These are phyloP conservation scores for Sarotherodon lohbergeri DNA, from an alignment of 2,113 vertebrate genomes.

Conservation along the genomic window DNA sequence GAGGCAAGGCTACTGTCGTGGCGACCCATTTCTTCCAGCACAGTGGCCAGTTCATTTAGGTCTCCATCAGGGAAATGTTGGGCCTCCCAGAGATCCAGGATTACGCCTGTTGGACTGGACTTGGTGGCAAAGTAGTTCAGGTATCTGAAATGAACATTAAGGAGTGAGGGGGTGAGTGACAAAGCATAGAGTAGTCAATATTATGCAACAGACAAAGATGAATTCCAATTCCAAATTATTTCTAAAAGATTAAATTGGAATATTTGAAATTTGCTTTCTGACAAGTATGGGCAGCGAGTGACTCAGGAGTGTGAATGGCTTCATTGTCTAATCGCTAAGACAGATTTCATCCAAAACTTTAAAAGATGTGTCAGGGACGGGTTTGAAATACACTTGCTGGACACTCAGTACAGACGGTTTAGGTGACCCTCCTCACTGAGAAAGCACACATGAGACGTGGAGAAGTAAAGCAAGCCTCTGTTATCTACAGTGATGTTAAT, in stretches of 20 bases:
- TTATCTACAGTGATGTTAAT: background rate
- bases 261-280: background rate
- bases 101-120: constrained; percentile 90
- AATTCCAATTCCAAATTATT: background rate
- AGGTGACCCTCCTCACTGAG: background rate
- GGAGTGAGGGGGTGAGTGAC: background rate
- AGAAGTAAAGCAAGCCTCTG: background rate
- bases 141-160: constrained; percentile 73
- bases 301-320: background rate
- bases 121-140: constrained; percentile 97
- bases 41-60: constrained; percentile 86
- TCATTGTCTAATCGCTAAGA: background rate
- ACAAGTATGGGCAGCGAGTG: background rate
- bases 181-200: background rate
- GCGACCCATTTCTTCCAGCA: constrained; percentile 94
- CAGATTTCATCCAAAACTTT: background rate
- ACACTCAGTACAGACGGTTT: background rate
- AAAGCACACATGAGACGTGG: background rate
- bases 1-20: constrained; percentile 80
- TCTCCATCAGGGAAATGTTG: constrained; percentile 95
- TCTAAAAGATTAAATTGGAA: background rate
- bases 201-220: background rate
- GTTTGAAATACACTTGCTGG: background rate
- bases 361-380: background rate
- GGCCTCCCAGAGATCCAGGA: constrained; percentile 95